phyloP scores from a whole-genome alignment of 2,888 invertebrate genomes.

The Osmoderma eremita region DNA sequence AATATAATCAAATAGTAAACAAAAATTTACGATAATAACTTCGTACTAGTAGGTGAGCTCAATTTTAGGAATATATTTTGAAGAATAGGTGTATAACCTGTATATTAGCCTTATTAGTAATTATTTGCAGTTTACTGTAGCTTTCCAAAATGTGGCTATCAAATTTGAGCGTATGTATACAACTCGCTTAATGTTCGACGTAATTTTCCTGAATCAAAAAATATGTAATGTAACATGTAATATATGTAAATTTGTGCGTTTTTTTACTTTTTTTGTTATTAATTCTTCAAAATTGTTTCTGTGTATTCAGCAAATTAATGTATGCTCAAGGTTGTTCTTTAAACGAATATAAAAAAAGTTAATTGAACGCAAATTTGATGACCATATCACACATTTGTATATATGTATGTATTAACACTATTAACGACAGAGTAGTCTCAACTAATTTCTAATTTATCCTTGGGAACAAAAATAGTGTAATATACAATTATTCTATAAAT shows the following conservation, averaged over 20 bases:
- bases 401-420: slow-evolving; percentile 17
- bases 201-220: neutral
- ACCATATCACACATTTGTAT: slow-evolving; percentile 32
- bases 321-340: neutral
- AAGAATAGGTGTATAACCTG: neutral
- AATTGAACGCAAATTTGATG: slow-evolving; percentile 20
- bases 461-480: slow-evolving; percentile 40
- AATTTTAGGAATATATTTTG: slow-evolving; percentile 1
- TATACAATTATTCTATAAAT: slow-evolving; percentile 22
- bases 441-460: slow-evolving; percentile 34
- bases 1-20: slow-evolving; percentile 3
- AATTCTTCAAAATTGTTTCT: neutral
- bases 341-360: neutral
- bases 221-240: slow-evolving; percentile 6
- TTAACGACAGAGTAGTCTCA: slow-evolving; percentile 18
- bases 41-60: slow-evolving; percentile 10
- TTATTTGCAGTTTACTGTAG: neutral
- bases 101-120: slow-evolving; percentile 6
- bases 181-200: neutral
- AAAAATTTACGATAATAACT: slow-evolving; percentile 4
- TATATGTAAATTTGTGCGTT: too few species aligned
- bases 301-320: neutral
- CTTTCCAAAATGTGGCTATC: slow-evolving; percentile 24
- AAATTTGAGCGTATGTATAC: slow-evolving; percentile 15
- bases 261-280: neutral